A percentile compares a stretch with the other conserved stretches of the same genome.
Evolutionary conservation across 2,113 vertebrate genomes (phyloP).

Genomic region (Ifrita kowaldi): DNA sequence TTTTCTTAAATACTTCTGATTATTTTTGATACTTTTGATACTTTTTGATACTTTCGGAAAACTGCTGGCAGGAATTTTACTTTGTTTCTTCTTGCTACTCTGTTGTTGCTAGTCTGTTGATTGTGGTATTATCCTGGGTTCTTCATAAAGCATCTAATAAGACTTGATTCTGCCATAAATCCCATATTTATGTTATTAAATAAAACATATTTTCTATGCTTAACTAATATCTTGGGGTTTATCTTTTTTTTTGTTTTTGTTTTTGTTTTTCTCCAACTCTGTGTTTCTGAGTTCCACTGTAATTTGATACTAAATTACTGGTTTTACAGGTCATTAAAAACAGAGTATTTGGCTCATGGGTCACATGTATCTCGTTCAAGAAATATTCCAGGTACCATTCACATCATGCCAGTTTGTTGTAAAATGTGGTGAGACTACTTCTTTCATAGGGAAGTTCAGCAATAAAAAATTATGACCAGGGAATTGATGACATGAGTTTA

Average conservation of each 20-base stretch:
- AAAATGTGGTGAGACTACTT: background rate
- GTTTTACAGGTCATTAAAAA: background rate
- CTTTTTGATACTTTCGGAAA: background rate
- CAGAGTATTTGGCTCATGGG: background rate
- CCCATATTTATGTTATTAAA: background rate
- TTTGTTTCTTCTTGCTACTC: background rate
- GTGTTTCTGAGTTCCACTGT: background rate
- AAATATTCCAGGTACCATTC: background rate
- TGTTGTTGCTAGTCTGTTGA: background rate
- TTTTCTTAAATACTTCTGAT: background rate
- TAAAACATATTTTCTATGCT: background rate
- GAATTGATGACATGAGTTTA: background rate
- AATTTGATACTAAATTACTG: background rate
- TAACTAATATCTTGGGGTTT: background rate
- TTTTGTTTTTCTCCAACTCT: background rate
- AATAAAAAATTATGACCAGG: background rate
- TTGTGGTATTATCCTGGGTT: background rate
- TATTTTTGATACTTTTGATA: background rate
- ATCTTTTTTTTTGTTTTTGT: accelerated
- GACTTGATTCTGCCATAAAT: background rate
- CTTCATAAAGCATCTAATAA: background rate
- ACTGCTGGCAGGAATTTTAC: background rate
- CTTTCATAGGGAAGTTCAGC: background rate
- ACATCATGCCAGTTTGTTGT: background rate
- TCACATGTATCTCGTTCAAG: background rate